phyloP scores from a whole-genome alignment of 37 sponge, comb jelly and placozoan species.

The Trichoplax adhaerens region DNA sequence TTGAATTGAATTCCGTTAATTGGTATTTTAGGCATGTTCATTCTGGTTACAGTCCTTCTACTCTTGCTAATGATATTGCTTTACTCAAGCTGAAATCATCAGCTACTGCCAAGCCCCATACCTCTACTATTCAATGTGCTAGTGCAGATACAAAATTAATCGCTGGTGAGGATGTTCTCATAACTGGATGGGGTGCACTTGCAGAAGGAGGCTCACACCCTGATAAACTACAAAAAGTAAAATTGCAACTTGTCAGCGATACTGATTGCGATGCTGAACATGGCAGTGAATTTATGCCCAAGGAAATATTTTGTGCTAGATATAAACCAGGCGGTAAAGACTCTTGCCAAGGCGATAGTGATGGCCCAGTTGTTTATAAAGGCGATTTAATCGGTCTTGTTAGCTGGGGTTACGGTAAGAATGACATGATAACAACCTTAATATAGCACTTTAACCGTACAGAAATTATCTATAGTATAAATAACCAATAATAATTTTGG shows the following conservation, averaged over 20 bases:
- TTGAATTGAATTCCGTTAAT: no score
- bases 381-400: slow-evolving; percentile 12
- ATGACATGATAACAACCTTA: no score
- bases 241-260: slow-evolving; percentile 4
- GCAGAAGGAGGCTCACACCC: neutral
- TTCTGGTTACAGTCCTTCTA: neutral
- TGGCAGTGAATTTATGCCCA: slow-evolving; percentile 1
- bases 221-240: slow-evolving; percentile 5
- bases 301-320: slow-evolving; percentile 17
- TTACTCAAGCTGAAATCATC: slow-evolving; percentile 8
- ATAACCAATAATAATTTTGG: no score
- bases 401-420: slow-evolving; percentile 6
- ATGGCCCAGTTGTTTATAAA: slow-evolving; percentile 16
- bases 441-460: no score
- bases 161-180: neutral
- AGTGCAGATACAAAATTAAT: neutral
- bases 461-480: no score
- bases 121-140: neutral
- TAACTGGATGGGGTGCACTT: slow-evolving; percentile 12
- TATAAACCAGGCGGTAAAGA: slow-evolving; percentile 9
- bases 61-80: slow-evolving; percentile 5
- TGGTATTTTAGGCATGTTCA: no score
- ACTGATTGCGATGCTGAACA: neutral
- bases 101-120: neutral
- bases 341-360: slow-evolving; percentile 18